Percentiles rank a stretch among this genome's conserved stretches.
These are phyloP conservation scores for Sebastes trivittatus DNA, from an alignment of 2,797 vertebrate species.

Conservation along the genomic window DNA sequence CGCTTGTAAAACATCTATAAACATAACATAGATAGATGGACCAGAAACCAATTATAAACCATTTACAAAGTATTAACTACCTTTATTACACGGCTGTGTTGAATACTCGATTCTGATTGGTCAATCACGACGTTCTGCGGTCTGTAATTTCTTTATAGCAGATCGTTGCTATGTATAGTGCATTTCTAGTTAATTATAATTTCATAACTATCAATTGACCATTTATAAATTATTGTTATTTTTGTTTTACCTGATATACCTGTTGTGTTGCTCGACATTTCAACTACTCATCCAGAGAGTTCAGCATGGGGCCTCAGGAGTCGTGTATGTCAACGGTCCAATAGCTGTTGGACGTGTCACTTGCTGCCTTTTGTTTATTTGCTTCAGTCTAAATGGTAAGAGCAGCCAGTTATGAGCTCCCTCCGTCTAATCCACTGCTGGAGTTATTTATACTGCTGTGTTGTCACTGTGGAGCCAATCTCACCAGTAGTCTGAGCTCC, in stretches of 20 bases:
- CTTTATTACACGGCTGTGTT: no score
- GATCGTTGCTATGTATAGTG: no score
- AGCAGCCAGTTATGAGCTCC: constrained; percentile 52
- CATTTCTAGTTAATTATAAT: background rate
- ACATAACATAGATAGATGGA: no score
- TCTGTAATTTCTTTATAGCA: no score
- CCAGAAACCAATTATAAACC: no score
- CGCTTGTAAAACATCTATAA: no score
- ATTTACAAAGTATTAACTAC: no score
- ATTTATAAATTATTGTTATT: background rate
- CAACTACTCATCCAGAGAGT: constrained; percentile 20
- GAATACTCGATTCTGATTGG: no score
- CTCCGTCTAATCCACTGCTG: constrained; percentile 54
- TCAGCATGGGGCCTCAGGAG: constrained; percentile 31
- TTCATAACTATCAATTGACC: background rate
- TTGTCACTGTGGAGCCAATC: constrained; percentile 63
- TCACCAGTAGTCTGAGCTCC: constrained; percentile 43
- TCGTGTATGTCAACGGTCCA: background rate
- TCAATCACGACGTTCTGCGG: no score
- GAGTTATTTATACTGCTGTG: constrained; percentile 65
- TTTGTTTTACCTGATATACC: background rate
- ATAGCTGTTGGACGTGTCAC: constrained; percentile 50
- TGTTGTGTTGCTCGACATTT: background rate
- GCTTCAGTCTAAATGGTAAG: constrained; percentile 49
- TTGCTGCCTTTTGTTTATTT: constrained; percentile 55